Base-by-base conservation (phyloP, 2,113 vertebrate genomes). In the Montifringilla adamsi region DNA sequence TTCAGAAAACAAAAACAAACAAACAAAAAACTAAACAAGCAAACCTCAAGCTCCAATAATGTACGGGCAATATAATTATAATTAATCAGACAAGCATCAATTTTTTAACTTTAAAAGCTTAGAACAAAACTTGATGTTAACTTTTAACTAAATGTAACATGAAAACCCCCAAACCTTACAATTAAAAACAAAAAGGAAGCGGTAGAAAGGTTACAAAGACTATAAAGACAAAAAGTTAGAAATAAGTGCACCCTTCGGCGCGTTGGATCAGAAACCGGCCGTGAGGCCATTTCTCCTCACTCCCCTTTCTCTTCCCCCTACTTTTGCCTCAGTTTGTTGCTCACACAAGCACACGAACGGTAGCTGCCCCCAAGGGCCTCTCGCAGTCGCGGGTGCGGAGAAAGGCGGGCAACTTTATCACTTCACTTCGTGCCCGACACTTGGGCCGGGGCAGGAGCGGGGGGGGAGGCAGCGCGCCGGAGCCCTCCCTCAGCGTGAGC, bases 141-240 rank as follows among this genome's bases (percentile, higher is more conserved):
- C 56, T 62, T 3, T 18, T 10, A 58, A n/a, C 60, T 6, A 73
- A 15, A 63, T 0, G 2, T 1, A 84, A 31, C 33, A 50, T 0
- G 5, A 47, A 46, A 49, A 7, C 0, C 2, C 9, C 27, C 37
- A 52, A 47, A 58, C 6, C 2, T 8, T 14, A 21, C 30, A 56
- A 39, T 8, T 75, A 15, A 58, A 67, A 60, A 5, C 37, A 12
- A 26, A 11, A 60, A 11, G 3, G 4, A 6, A 23, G 7, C 5
- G 10, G 19, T 4, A 70, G 23, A 44, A 64, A 31, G 11, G 30
- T 50, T 16, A 12, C 11, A 26, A 24, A 41, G 8, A 8, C 7
- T 16, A 13, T 5, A 22, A 21, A 41, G 11, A 9, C 5, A 56
- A 2, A 35, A 94, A 96, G 50, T 89, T 81, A 55, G 59, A 41